Conservation (phyloP, 2,113 vertebrate species). For the Etheostoma cragini region DNA sequence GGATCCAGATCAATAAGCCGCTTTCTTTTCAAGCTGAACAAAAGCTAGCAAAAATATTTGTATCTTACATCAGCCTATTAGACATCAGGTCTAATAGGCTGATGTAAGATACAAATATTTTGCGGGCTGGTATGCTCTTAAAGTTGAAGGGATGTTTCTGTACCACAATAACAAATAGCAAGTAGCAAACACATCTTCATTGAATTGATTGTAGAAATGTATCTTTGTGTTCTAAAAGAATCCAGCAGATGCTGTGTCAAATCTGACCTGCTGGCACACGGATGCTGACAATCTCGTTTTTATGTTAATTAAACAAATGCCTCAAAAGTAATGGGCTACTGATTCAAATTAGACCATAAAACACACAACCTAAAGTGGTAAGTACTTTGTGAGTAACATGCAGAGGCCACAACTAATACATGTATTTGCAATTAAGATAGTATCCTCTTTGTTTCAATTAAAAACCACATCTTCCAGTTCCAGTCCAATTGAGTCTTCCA, state of each 20-base stretch:
- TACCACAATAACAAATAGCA: no score
- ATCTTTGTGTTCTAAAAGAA: background rate
- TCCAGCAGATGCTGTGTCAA: background rate
- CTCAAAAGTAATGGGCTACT: constrained; percentile 8
- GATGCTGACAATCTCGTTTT: background rate
- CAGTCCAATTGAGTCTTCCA: background rate
- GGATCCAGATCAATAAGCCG: background rate
- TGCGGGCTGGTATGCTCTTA: no score
- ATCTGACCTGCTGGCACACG: background rate
- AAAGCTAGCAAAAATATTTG: no score
- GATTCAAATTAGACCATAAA: constrained; percentile 16
- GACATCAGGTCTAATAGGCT: background rate
- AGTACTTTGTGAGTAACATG: background rate
- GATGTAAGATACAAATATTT: background rate
- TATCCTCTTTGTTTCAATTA: constrained; percentile 28
- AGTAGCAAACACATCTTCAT: background rate
- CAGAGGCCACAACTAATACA: background rate
- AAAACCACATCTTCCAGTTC: background rate
- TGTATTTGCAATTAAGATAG: constrained; percentile 32
- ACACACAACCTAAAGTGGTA: background rate
- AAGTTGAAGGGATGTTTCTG: background rate
- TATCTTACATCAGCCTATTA: no score
- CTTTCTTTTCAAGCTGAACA: background rate
- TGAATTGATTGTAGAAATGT: background rate
- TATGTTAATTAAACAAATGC: constrained; percentile 18